Evolutionary conservation across 1,140 invertebrate genomes (phyloP), one percentile per base, ranked within the genome.

Genomic region (Drusus annulatus): DNA sequence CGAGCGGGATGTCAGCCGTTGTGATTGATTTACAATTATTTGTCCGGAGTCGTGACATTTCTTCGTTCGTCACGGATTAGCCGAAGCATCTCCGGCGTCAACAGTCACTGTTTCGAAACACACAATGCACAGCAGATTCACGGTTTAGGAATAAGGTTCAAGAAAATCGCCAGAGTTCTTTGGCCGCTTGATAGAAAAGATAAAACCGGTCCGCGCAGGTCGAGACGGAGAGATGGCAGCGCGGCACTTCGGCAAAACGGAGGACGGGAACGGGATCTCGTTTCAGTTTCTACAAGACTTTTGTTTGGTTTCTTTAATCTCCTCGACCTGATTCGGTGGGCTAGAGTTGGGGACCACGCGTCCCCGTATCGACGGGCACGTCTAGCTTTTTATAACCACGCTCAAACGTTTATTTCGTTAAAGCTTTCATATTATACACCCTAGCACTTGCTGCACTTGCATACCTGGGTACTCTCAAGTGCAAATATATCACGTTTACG

Each of bases 121-220:
- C 36, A 69, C 65, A 69, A 45, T 69, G 50, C 16, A 69, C n/a
- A n/a, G 25, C 62, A 63, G 21, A 25, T 51, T 69, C 65, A 51
- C 45, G 36, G 50, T 52, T 74, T 74, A 5, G 51, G 21, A 74
- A 74, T 54, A 52, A n/a, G 25, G 69, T 74, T 54, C 69, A 74
- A 52, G 69, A 74, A 74, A 74, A 74, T 54, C 69, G 51, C 51
- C 25, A 50, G 65, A 45, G 65, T 69, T 69, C 65, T 50, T 69
- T 69, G 65, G n/a, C 65, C 65, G 65, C 65, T n/a, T 19, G 65
- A 69, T 45, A 69, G 65, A 50, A 45, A 50, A 50, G 65, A 69
- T 69, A 16, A 69, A 69, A 69, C 65, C 65, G 65, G 65, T 69
- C 65, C 36, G 36, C 51, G 65, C 36, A 45, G 21, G 28, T 8